Percentiles rank a stretch among this genome's conserved stretches.
Evolutionary conservation across 2,113 vertebrate genomes (phyloP).

Genomic region (Corvus moneduloides): DNA sequence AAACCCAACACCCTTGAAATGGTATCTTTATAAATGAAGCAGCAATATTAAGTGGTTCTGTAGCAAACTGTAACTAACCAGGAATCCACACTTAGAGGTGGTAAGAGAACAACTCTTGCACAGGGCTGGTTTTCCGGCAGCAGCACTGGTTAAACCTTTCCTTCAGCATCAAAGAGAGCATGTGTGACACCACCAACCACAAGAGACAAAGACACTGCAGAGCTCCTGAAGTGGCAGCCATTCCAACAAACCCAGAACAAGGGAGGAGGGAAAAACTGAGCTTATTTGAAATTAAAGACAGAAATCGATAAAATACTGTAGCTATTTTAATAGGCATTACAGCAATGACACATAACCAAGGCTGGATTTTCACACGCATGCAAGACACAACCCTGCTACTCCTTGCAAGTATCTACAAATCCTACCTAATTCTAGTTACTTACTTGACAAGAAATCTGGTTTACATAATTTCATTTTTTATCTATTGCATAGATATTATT

Average conservation of each 20-base stretch:
- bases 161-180: background rate
- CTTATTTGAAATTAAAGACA: conserved; percentile 24
- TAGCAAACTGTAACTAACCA: conserved; percentile 8
- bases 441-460: conserved; percentile 40
- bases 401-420: conserved; percentile 29
- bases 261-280: conserved; percentile 24
- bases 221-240: background rate
- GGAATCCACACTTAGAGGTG: background rate
- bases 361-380: background rate
- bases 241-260: conserved; percentile 37
- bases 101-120: background rate
- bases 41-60: background rate
- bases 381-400: background rate
- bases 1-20: background rate
- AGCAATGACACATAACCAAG: conserved; percentile 27
- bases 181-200: background rate
- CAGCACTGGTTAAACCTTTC: background rate
- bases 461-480: conserved; percentile 39
- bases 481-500: background rate
- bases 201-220: background rate
- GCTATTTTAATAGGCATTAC: conserved; percentile 63
- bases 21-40: conserved; percentile 1
- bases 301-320: conserved; percentile 46
- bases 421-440: conserved; percentile 36
- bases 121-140: background rate